phyloP scores from a whole-genome alignment of 2,113 vertebrate species.

The Python bivittatus region DNA sequence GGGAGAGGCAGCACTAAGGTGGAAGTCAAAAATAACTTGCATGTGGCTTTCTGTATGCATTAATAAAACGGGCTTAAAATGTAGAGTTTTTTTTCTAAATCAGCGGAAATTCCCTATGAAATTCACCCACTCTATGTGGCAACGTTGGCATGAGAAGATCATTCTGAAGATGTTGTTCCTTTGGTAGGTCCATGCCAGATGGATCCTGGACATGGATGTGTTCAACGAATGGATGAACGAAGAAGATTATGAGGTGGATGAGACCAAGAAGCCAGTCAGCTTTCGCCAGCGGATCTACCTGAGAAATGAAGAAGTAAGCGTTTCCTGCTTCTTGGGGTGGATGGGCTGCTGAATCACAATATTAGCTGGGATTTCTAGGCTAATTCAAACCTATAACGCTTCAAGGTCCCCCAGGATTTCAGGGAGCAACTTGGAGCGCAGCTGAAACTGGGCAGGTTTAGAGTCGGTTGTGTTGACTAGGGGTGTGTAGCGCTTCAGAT shows the following conservation, averaged over 20 bases:
- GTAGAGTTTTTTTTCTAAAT: not conserved
- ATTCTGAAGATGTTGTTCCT: rapidly evolving
- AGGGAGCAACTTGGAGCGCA: too few species aligned
- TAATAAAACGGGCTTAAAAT: not conserved
- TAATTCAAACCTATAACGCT: too few species aligned
- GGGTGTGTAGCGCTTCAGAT: too few species aligned
- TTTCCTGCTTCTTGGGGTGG: not conserved
- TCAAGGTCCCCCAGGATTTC: too few species aligned
- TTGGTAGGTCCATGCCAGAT: conserved; percentile 89
- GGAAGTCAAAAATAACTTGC: not conserved
- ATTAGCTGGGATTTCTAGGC: not conserved
- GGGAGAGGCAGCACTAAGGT: too few species aligned
- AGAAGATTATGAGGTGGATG: conserved; percentile 96
- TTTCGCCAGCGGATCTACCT: conserved; percentile 90
- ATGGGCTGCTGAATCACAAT: rapidly evolving
- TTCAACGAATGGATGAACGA: conserved; percentile 99
- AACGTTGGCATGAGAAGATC: rapidly evolving
- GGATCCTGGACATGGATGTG: conserved; percentile 92
- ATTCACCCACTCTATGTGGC: not conserved
- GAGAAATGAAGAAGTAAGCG: conserved; percentile 90
- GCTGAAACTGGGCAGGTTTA: not conserved
- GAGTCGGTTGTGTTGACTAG: not conserved
- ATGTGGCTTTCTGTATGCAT: not conserved
- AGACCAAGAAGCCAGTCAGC: conserved; percentile 88
- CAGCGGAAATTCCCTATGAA: not conserved